Percentiles rank a stretch among this genome's conserved stretches.
phyloP scores from a whole-genome alignment of 2,113 vertebrate species.

The Abramis brama region DNA sequence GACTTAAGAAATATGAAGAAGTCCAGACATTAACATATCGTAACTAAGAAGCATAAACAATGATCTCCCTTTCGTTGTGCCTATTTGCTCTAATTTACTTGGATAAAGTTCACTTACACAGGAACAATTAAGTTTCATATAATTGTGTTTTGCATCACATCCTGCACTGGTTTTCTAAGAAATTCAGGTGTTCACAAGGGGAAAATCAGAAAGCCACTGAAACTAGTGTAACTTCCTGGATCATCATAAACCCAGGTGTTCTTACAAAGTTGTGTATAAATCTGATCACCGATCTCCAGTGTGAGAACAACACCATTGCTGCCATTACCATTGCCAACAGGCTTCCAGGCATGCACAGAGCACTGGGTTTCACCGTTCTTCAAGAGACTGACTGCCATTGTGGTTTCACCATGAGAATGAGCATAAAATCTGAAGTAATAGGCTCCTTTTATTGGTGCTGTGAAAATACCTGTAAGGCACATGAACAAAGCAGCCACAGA shows the following conservation, averaged over 20 bases:
- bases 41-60: neutral
- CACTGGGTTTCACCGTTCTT: constrained; percentile 34
- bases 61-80: neutral
- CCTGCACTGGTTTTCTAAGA: neutral
- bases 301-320: constrained; percentile 44
- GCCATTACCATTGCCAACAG: neutral
- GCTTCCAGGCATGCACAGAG: constrained; percentile 5
- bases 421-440: constrained; percentile 62
- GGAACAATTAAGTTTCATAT: neutral
- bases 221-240: constrained; percentile 31
- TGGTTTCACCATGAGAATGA: constrained; percentile 27
- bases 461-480: constrained; percentile 58
- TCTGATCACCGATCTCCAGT: constrained; percentile 43
- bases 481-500: neutral
- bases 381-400: constrained; percentile 24
- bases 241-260: constrained; percentile 55
- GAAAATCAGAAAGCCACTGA: constrained; percentile 49
- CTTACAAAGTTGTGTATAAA: constrained; percentile 38
- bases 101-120: neutral
- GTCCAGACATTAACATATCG: too few relatives aligned
- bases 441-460: constrained; percentile 57
- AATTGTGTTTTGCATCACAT: neutral
- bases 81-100: neutral
- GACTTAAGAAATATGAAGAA: too few relatives aligned
- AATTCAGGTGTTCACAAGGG: neutral